A percentile compares a stretch with the other conserved stretches of the same genome.
Evolutionary conservation across 2,113 vertebrate species (phyloP).

Genomic region (Cyprinodon variegatus): DNA sequence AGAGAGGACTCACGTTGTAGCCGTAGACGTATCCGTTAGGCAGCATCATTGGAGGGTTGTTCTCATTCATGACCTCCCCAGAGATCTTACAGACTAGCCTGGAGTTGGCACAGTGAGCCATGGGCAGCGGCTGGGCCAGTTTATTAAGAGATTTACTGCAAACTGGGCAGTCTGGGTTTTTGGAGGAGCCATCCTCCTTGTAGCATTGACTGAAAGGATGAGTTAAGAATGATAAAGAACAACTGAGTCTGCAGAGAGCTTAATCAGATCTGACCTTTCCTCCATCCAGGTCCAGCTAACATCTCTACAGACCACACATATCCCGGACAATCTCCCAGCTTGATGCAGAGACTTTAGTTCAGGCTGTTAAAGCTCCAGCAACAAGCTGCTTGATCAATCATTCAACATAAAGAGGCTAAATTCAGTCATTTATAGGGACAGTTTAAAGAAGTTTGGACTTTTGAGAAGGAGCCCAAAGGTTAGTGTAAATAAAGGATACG

Average conservation of each 20-base stretch:
- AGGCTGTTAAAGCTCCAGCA: too few relatives aligned
- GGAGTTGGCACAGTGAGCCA: constrained; percentile 99
- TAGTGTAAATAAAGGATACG: constrained; percentile 84
- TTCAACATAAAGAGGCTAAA: too few relatives aligned
- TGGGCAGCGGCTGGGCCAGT: constrained; percentile 95
- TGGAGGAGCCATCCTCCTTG: constrained; percentile 96
- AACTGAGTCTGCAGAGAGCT: too few relatives aligned
- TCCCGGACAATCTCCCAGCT: too few relatives aligned
- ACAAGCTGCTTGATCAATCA: too few relatives aligned
- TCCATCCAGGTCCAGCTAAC: too few relatives aligned
- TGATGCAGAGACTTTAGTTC: too few relatives aligned
- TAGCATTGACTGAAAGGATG: constrained; percentile 90
- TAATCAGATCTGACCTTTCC: too few relatives aligned
- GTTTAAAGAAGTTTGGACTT: neutral
- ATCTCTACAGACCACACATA: too few relatives aligned
- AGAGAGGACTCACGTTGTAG: constrained; percentile 90
- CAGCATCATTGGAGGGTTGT: constrained; percentile 99
- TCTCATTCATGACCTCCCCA: constrained; percentile 99
- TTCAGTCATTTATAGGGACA: neutral
- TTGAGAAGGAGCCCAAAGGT: neutral
- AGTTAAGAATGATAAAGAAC: constrained; percentile 55
- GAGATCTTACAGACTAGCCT: constrained; percentile 99
- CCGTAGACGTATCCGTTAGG: constrained; percentile 99
- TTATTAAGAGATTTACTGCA: constrained; percentile 99
- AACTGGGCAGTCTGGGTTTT: constrained; percentile 98